These are phyloP conservation scores for Cheilosia vernalis DNA, from an alignment of 2,888 invertebrate species.

Conservation along the genomic window DNA sequence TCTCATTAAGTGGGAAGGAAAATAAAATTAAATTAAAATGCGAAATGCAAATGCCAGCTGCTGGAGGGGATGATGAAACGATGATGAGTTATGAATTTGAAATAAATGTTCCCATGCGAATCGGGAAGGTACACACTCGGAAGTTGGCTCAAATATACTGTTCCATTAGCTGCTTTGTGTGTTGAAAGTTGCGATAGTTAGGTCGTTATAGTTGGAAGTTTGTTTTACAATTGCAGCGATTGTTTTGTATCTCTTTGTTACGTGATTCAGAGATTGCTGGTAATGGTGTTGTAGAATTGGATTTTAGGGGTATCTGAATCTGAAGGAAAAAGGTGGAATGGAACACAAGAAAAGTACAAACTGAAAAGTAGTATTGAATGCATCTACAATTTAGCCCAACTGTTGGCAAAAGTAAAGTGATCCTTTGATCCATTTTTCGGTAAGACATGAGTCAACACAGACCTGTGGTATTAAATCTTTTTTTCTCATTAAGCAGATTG, in stretches of 20 bases:
- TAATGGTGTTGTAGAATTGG: too few relatives aligned
- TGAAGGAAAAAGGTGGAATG: too few relatives aligned
- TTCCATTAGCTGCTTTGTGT: neutral
- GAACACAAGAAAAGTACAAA: too few relatives aligned
- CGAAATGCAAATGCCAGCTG: neutral
- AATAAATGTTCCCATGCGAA: neutral
- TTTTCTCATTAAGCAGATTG: too few relatives aligned
- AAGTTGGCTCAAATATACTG: neutral
- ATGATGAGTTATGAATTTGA: neutral
- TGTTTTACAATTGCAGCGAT: neutral
- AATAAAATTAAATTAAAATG: neutral
- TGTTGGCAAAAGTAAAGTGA: too few relatives aligned
- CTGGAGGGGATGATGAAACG: neutral
- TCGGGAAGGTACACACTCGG: neutral
- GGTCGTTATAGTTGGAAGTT: neutral
- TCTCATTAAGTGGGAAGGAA: neutral
- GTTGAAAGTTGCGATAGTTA: neutral
- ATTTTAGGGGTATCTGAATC: too few relatives aligned
- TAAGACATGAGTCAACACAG: too few relatives aligned
- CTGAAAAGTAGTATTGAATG: too few relatives aligned
- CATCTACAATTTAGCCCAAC: too few relatives aligned
- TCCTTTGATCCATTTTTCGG: too few relatives aligned
- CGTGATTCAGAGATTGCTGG: neutral
- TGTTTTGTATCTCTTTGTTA: neutral
- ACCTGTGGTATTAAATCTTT: too few relatives aligned